Conservation (phyloP, 2,113 vertebrate genomes). For the Microcebus lehilahytsara region DNA sequence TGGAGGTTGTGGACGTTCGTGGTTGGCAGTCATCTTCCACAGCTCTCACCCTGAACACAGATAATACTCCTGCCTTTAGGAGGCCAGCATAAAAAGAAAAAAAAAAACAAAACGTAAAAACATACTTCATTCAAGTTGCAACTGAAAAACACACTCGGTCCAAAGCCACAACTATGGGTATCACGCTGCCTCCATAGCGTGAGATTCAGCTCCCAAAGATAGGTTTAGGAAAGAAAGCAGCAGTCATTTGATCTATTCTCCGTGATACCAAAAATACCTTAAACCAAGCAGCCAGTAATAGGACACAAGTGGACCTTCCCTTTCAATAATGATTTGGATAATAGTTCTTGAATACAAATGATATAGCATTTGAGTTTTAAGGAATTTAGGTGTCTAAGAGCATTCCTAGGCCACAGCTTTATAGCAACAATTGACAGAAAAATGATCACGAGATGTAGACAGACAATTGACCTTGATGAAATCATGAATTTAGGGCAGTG, state of each 20-base stretch:
- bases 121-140: background rate
- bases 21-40: background rate
- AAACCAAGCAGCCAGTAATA: background rate
- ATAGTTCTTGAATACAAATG: slow-evolving; percentile 17
- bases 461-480: background rate
- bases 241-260: background rate
- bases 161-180: background rate
- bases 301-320: background rate
- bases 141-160: background rate
- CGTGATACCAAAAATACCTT: background rate
- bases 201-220: background rate
- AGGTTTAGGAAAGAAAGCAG: background rate
- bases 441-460: background rate
- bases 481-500: background rate
- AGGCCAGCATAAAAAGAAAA: background rate
- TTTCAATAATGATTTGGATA: background rate
- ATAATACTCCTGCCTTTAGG: background rate
- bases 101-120: background rate
- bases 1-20: background rate
- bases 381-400: background rate
- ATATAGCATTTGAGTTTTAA: background rate
- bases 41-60: background rate
- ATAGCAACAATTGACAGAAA: background rate
- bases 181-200: background rate
- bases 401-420: background rate